These are phyloP conservation scores for Pocillopora grandis DNA, from an alignment of 92 coral and sea anemone genomes.

Conservation along the genomic window DNA sequence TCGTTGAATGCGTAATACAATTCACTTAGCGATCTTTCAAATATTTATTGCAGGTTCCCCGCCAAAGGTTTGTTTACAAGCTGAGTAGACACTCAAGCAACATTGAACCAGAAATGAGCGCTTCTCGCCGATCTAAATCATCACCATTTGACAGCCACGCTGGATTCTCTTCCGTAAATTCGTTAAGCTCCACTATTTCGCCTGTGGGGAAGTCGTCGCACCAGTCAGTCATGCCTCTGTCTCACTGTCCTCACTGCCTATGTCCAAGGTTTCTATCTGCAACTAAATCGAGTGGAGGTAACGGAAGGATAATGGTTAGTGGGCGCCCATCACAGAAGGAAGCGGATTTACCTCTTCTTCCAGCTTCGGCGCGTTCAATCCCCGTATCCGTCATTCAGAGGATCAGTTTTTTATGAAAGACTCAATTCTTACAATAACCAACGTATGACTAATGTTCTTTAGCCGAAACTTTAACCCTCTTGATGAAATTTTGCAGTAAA, in stretches of 20 bases:
- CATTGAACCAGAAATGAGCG: slow-evolving; percentile 44
- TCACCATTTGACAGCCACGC: neutral
- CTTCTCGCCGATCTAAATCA: neutral
- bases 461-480: neutral
- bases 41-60: slow-evolving; percentile 58
- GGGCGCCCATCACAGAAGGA: neutral
- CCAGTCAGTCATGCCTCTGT: neutral
- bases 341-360: neutral
- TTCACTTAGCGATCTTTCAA: neutral
- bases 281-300: neutral
- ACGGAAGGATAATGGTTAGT: neutral
- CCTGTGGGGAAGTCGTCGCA: neutral
- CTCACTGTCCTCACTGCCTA: slow-evolving; percentile 9
- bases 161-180: neutral
- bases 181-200: neutral
- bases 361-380: neutral
- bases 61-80: slow-evolving; percentile 77
- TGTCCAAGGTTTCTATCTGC: too few relatives aligned
- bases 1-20: too few relatives aligned
- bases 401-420: neutral
- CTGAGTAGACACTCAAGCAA: slow-evolving; percentile 62
- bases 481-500: too few relatives aligned
- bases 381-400: slow-evolving; percentile 5
- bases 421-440: neutral
- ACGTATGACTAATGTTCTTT: neutral